These are phyloP conservation scores for Campylomormyrus tamandua DNA, from an alignment of 2,113 vertebrate species.

Conservation along the genomic window DNA sequence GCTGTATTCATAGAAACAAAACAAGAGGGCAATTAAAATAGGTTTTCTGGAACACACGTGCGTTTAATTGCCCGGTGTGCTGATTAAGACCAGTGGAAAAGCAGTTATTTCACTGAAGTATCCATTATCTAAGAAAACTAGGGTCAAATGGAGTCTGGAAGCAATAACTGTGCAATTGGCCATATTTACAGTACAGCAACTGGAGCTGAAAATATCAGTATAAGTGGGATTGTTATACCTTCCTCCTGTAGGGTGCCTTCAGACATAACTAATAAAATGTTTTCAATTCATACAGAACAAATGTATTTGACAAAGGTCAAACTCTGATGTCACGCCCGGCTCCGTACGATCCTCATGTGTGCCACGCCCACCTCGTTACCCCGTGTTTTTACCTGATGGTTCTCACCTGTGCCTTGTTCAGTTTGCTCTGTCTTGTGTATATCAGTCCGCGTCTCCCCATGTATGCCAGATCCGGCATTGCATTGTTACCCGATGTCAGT, in stretches of 20 bases:
- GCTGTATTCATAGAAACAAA: background rate
- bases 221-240: background rate
- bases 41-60: constrained; percentile 1
- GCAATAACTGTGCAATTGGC: background rate
- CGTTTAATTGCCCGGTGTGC: background rate
- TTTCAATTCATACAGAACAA: background rate
- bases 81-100: constrained; percentile 7
- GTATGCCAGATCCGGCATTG: no score
- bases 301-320: background rate
- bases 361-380: no score
- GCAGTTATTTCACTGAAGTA: background rate
- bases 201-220: background rate
- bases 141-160: constrained; percentile 1
- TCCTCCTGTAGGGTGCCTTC: background rate
- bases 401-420: no score
- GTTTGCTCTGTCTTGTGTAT: no score
- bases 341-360: no score
- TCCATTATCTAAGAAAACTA: constrained; percentile 6
- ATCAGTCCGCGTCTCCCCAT: no score
- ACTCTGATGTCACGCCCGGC: background rate
- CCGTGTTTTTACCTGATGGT: no score
- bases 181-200: background rate
- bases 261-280: background rate
- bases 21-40: background rate
- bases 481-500: no score